Percentiles rank a stretch among this genome's conserved stretches.
These are phyloP conservation scores for Centropus unirufus DNA, from an alignment of 2,113 vertebrate genomes.

Conservation along the genomic window DNA sequence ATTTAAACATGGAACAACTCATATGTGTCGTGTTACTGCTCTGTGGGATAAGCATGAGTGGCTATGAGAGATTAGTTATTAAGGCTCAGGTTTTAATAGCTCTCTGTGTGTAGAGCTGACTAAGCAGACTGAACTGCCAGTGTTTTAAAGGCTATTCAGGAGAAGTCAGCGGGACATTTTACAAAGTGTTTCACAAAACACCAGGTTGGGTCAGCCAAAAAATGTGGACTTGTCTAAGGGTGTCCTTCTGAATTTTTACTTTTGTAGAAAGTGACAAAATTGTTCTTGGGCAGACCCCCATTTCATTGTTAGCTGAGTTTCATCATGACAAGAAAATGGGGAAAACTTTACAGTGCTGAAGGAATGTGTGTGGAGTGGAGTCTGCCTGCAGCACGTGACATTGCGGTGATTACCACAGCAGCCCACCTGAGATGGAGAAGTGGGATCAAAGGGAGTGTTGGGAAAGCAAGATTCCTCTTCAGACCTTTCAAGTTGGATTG, in stretches of 20 bases:
- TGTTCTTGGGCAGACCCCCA: neutral
- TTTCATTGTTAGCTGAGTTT: neutral
- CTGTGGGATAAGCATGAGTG: neutral
- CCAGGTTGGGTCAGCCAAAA: neutral
- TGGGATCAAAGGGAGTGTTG: no score
- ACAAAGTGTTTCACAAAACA: neutral
- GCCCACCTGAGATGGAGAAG: neutral
- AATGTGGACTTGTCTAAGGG: neutral
- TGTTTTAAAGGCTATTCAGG: neutral
- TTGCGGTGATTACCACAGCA: neutral
- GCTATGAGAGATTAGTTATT: neutral
- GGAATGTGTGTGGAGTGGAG: rapidly evolving
- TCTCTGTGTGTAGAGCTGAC: neutral
- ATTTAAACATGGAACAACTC: neutral
- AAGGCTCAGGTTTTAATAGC: neutral
- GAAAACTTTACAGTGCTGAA: neutral
- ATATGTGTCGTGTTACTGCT: neutral
- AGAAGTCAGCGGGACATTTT: neutral
- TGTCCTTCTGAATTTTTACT: neutral
- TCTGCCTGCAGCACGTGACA: neutral
- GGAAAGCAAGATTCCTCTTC: neutral
- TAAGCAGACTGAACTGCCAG: neutral
- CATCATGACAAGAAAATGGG: neutral
- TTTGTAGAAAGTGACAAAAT: neutral
- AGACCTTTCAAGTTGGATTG: neutral